A percentile compares a stretch with the other conserved stretches of the same genome.
These are phyloP conservation scores for Pogonomyrmex barbatus DNA, from an alignment of 1,140 invertebrate genomes.

Conservation along the genomic window DNA sequence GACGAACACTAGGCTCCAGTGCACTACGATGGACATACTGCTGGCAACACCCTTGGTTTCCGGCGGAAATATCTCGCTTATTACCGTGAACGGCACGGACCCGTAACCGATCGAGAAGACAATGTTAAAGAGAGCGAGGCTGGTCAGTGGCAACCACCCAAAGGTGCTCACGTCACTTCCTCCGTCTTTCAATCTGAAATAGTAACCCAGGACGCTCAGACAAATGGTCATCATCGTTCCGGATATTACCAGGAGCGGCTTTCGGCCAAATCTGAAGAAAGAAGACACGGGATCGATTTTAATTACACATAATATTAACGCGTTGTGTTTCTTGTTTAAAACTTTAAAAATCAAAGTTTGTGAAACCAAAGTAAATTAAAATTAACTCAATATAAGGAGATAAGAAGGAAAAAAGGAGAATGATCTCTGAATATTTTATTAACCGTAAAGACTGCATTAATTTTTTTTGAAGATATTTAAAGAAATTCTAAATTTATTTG, in stretches of 20 bases:
- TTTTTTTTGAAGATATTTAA: not conserved
- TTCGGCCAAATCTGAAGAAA: slow-evolving; percentile 86
- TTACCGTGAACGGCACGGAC: slow-evolving; percentile 91
- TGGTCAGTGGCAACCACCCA: slow-evolving; percentile 84
- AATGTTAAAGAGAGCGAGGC: slow-evolving; percentile 84
- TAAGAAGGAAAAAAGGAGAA: not conserved
- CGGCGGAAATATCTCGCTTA: slow-evolving; percentile 89
- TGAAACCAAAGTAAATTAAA: not conserved
- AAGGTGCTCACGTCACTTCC: slow-evolving; percentile 80
- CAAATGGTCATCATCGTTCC: slow-evolving; percentile 86
- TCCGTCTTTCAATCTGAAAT: slow-evolving; percentile 86
- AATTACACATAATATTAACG: no score
- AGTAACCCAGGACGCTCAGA: slow-evolving; percentile 86
- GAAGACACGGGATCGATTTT: slow-evolving; percentile 70
- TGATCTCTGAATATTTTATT: not conserved
- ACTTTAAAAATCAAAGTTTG: not conserved
- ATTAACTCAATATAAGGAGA: not conserved
- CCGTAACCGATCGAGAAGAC: slow-evolving; percentile 88
- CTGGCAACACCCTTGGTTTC: slow-evolving; percentile 88
- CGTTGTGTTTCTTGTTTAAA: no score
- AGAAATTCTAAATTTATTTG: not conserved
- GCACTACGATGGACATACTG: slow-evolving; percentile 87
- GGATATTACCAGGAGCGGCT: slow-evolving; percentile 87
- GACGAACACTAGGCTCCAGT: slow-evolving; percentile 85
- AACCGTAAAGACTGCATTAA: not conserved